These are phyloP conservation scores for Teinopalpus imperialis DNA, from an alignment of 2,888 invertebrate genomes.

Conservation along the genomic window DNA sequence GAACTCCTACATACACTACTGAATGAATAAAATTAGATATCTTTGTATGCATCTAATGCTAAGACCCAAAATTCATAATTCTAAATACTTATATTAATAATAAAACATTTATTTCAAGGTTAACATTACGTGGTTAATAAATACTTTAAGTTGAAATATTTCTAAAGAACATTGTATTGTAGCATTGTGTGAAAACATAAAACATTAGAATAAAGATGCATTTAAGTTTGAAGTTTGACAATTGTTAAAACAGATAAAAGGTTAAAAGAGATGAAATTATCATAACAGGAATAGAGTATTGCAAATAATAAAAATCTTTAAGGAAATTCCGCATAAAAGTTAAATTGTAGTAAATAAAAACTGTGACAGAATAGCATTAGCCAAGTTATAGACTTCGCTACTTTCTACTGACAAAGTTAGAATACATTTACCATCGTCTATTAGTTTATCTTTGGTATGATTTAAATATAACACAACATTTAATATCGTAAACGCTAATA, in stretches of 20 bases:
- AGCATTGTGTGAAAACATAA: background rate
- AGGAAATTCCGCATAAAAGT: background rate
- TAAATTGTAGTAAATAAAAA: background rate
- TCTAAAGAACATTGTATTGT: constrained; percentile 1
- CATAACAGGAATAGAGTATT: too few species aligned
- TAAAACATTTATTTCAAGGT: constrained; percentile 17
- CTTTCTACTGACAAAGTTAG: constrained; percentile 20
- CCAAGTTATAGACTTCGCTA: constrained; percentile 10
- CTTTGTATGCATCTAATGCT: constrained; percentile 29
- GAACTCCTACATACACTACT: constrained; percentile 12
- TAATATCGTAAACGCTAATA: constrained; percentile 31
- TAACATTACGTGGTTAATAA: constrained; percentile 20
- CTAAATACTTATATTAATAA: constrained; percentile 27
- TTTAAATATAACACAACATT: constrained; percentile 38
- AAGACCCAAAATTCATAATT: constrained; percentile 8
- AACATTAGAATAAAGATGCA: too few species aligned
- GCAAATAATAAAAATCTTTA: background rate
- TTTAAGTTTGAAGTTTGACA: too few species aligned
- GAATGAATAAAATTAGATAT: constrained; percentile 15
- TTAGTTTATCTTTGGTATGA: constrained; percentile 71
- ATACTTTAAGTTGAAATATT: constrained; percentile 11
- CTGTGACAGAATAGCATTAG: background rate
- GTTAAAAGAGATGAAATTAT: too few species aligned
- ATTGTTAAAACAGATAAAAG: too few species aligned
- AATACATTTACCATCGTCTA: constrained; percentile 46